These are phyloP conservation scores for Lota lota DNA, from an alignment of 2,113 vertebrate genomes.

Conservation along the genomic window DNA sequence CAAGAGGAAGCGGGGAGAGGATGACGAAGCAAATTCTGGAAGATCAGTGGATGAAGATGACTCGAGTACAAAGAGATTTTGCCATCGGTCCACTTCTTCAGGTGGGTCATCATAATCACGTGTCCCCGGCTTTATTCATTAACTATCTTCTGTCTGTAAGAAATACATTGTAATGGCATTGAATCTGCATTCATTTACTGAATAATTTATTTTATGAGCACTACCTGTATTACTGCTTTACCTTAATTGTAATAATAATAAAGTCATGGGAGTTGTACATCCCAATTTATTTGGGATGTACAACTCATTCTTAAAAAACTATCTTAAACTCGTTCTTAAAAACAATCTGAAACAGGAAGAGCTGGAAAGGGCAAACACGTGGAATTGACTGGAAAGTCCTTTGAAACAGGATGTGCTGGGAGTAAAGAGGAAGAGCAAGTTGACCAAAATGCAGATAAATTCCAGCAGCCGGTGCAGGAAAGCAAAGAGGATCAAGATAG, in stretches of 20 bases:
- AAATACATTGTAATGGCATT: no score
- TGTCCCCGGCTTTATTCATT: no score
- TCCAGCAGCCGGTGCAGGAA: not conserved
- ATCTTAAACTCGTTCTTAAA: no score
- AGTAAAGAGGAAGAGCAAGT: conserved; percentile 21
- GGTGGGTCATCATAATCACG: conserved; percentile 22
- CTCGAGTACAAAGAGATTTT: conserved; percentile 45
- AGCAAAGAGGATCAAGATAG: conserved; percentile 3
- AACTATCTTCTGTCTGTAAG: no score
- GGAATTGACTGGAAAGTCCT: conserved; percentile 5
- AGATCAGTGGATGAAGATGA: conserved; percentile 17
- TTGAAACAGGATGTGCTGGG: conserved; percentile 19
- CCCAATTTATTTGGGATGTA: no score
- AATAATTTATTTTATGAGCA: no score
- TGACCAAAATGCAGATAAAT: conserved; percentile 4
- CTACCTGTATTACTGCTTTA: no score
- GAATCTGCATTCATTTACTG: no score
- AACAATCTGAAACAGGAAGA: not conserved
- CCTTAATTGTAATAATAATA: no score
- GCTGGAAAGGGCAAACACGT: conserved; percentile 33
- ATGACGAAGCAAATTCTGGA: conserved; percentile 27
- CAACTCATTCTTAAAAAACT: no score
- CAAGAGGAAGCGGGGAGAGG: conserved; percentile 64
- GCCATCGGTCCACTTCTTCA: conserved; percentile 30
- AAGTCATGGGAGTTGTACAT: no score